Evolutionary conservation across 2,888 invertebrate genomes (phyloP).

Genomic region (Catocala fraxini): DNA sequence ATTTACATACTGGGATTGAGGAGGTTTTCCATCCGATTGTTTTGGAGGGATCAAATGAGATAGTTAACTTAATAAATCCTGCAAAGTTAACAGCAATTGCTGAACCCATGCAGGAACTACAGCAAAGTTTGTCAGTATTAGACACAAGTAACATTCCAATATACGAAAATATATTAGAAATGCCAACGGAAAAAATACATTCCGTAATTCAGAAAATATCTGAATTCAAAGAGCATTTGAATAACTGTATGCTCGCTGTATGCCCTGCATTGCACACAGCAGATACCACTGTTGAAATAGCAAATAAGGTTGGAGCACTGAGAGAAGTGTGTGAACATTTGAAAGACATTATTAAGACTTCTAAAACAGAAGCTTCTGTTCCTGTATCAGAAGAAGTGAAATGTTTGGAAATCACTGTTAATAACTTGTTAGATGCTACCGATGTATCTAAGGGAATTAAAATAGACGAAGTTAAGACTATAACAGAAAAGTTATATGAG

Average conservation of each 20-base stretch:
- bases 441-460: constrained; percentile 65
- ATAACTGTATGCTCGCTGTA: constrained; percentile 66
- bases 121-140: constrained; percentile 72
- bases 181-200: constrained; percentile 71
- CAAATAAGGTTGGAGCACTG: constrained; percentile 67
- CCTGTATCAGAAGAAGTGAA: constrained; percentile 47
- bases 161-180: constrained; percentile 74
- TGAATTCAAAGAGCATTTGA: constrained; percentile 71
- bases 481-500: constrained; percentile 70
- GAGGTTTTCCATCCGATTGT: constrained; percentile 73
- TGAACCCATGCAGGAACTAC: constrained; percentile 75
- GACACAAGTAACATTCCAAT: constrained; percentile 76
- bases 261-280: constrained; percentile 69
- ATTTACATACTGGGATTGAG: constrained; percentile 70
- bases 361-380: constrained; percentile 35
- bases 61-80: constrained; percentile 55
- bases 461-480: constrained; percentile 65
- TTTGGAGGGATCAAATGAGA: constrained; percentile 68
- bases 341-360: constrained; percentile 60
- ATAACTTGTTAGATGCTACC: constrained; percentile 65
- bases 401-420: constrained; percentile 59
- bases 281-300: constrained; percentile 71
- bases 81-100: constrained; percentile 70
- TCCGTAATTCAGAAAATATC: constrained; percentile 67
- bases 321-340: constrained; percentile 68